These are phyloP conservation scores for Sebastiscus tertius DNA, from an alignment of 2,797 vertebrate species.

Conservation along the genomic window DNA sequence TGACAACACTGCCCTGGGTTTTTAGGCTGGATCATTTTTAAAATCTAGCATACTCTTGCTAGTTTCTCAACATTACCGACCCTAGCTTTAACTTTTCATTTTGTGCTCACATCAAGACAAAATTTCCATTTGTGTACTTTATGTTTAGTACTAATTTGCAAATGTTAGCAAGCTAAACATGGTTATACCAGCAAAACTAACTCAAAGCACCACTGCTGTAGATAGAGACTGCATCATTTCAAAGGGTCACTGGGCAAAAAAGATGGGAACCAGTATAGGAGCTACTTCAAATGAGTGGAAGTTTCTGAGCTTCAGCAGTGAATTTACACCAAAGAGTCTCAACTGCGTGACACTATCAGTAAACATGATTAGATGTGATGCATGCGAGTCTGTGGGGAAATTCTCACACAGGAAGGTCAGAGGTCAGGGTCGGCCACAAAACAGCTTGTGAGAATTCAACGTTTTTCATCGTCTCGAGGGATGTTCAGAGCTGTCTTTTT, in stretches of 20 bases:
- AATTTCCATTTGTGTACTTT: not conserved
- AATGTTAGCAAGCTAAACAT: not conserved
- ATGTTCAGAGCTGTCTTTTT: not conserved
- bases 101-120: not conserved
- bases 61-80: too few species aligned
- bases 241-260: not conserved
- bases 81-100: not conserved
- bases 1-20: too few species aligned
- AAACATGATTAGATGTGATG: slow-evolving; percentile 1
- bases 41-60: too few species aligned
- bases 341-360: not conserved
- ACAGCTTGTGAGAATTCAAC: not conserved
- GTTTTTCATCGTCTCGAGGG: not conserved
- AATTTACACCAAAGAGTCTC: not conserved
- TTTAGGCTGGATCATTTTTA: too few species aligned
- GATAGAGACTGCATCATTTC: not conserved
- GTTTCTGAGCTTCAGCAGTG: not conserved
- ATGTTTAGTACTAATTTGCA: not conserved
- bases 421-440: not conserved
- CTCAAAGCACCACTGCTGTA: not conserved
- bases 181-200: not conserved
- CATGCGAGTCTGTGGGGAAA: not conserved
- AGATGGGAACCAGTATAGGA: not conserved
- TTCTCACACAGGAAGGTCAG: not conserved
- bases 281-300: not conserved